Evolutionary conservation across 2,888 invertebrate genomes (phyloP).

Genomic region (Lasioglossum pauxillum): DNA sequence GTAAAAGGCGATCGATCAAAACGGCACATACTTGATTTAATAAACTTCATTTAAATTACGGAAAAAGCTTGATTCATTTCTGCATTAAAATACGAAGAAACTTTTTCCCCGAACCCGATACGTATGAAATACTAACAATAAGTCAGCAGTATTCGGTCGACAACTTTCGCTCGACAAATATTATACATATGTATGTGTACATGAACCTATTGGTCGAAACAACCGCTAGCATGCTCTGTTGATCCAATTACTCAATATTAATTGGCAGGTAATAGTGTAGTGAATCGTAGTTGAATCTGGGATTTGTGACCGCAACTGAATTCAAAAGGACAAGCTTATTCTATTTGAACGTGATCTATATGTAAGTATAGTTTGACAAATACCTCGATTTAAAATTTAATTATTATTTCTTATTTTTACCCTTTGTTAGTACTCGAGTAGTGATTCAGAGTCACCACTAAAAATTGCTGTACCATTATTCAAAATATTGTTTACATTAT

Average conservation of each 20-base stretch:
- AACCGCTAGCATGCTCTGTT: not conserved
- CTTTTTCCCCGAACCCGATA: not conserved
- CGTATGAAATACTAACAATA: not conserved
- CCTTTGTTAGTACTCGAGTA: too few species aligned
- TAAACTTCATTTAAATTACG: too few species aligned
- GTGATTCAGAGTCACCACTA: too few species aligned
- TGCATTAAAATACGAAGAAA: too few species aligned
- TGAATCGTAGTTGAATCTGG: not conserved
- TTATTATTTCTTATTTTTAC: not conserved
- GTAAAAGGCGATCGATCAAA: too few species aligned
- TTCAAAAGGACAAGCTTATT: not conserved
- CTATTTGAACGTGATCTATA: not conserved
- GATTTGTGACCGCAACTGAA: not conserved
- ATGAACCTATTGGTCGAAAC: not conserved
- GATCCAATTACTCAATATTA: constrained; percentile 3
- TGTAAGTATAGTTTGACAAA: not conserved
- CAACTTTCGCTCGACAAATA: not conserved
- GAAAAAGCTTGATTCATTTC: too few species aligned
- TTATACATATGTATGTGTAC: not conserved
- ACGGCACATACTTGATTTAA: too few species aligned
- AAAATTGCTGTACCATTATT: too few species aligned
- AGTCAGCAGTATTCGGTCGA: not conserved
- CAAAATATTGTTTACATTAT: too few species aligned
- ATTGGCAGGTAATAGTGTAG: not conserved
- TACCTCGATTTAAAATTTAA: not conserved